A percentile compares a stretch with the other conserved stretches of the same genome.
phyloP scores from a whole-genome alignment of 2,888 invertebrate species.

The Drosophila infuscata region DNA sequence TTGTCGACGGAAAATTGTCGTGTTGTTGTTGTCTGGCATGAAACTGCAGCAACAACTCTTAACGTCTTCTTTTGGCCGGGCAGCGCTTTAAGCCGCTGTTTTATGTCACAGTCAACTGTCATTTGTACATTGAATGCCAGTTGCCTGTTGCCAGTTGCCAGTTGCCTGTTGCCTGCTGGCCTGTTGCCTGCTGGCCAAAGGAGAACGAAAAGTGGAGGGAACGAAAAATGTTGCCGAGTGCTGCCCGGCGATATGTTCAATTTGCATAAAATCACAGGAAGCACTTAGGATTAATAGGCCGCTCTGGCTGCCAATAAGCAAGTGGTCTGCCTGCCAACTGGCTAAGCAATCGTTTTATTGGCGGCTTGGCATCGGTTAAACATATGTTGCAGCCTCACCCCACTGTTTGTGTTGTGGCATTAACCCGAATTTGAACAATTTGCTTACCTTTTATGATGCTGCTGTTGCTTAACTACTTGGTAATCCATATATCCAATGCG shows the following conservation, averaged over 20 bases:
- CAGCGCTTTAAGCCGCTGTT: slow-evolving; percentile 78
- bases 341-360: slow-evolving; percentile 11
- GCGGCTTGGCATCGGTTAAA: slow-evolving; percentile 51
- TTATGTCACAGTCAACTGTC: slow-evolving; percentile 83
- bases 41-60: slow-evolving; percentile 57
- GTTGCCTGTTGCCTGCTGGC: slow-evolving; percentile 9
- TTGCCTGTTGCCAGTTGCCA: slow-evolving; percentile 10
- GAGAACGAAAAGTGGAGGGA: background rate
- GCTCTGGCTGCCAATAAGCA: slow-evolving; percentile 39
- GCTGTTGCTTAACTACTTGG: slow-evolving; percentile 19
- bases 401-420: slow-evolving; percentile 17
- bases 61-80: slow-evolving; percentile 79
- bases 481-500: slow-evolving; percentile 43
- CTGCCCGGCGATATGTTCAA: slow-evolving; percentile 71
- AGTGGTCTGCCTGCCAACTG: slow-evolving; percentile 18
- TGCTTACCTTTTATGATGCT: slow-evolving; percentile 55
- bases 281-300: slow-evolving; percentile 80
- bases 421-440: slow-evolving; percentile 46
- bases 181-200: slow-evolving; percentile 1
- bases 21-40: slow-evolving; percentile 63
- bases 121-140: slow-evolving; percentile 77
- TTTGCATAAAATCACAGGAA: slow-evolving; percentile 81
- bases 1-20: slow-evolving; percentile 71
- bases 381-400: slow-evolving; percentile 39
- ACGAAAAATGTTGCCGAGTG: slow-evolving; percentile 1